Conservation (phyloP, 2,113 vertebrate species). For the Lonchura striata region DNA sequence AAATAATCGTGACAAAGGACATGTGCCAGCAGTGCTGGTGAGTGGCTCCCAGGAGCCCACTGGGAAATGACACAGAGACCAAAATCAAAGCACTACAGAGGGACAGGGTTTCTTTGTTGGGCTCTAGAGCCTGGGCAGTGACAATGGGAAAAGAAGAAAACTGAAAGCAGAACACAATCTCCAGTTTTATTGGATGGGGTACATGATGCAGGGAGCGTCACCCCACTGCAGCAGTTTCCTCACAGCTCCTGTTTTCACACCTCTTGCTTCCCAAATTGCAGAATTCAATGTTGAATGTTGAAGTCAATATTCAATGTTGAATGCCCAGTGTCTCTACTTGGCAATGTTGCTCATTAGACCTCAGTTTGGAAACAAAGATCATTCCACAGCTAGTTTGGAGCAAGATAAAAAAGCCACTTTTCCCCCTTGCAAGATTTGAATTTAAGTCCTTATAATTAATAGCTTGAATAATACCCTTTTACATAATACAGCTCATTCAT, state of each 20-base stretch:
- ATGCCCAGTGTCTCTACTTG: not conserved
- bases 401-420: not conserved
- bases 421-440: not conserved
- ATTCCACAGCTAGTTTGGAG: not conserved
- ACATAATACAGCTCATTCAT: constrained; percentile 22
- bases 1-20: rapidly evolving
- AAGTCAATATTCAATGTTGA: not conserved
- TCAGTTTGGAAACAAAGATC: not conserved
- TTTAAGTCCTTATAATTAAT: not conserved
- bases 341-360: not conserved
- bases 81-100: not conserved
- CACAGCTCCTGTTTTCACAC: not conserved
- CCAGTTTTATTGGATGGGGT: not conserved
- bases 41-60: rapidly evolving
- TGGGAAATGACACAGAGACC: not conserved
- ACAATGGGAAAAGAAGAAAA: not conserved
- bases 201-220: not conserved
- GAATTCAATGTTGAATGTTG: not conserved
- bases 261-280: rapidly evolving
- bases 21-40: rapidly evolving
- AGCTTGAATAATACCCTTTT: not conserved
- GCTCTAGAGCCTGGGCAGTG: rapidly evolving
- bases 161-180: not conserved
- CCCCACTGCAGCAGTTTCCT: not conserved
- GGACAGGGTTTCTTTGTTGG: not conserved